Evolutionary conservation across 2,797 vertebrate species (phyloP).

Genomic region (Sardinella longiceps): DNA sequence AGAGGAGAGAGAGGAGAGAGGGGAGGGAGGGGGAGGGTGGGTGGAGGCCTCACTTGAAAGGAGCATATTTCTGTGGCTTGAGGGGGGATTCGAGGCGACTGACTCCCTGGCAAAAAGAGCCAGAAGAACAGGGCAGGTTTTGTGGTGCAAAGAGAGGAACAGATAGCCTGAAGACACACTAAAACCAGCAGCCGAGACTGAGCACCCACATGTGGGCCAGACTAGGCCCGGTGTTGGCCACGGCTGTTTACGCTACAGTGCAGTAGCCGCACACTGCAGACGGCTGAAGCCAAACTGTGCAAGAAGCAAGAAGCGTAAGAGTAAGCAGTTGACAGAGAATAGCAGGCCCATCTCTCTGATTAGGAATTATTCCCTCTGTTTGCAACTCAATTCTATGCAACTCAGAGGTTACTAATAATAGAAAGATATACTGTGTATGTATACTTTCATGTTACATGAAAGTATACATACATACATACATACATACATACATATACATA

Average conservation of each 20-base stretch:
- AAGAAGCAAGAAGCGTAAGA: background rate
- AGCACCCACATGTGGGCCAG: background rate
- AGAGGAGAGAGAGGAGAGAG: constrained; percentile 66
- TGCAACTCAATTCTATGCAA: background rate
- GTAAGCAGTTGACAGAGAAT: background rate
- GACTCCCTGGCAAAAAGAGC: constrained; percentile 60
- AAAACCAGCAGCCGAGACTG: background rate
- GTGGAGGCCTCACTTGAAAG: constrained; percentile 72
- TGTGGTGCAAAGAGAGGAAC: constrained; percentile 50
- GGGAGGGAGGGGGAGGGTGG: constrained; percentile 67
- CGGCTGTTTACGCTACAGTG: background rate
- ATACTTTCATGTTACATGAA: background rate
- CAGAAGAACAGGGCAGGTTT: constrained; percentile 58
- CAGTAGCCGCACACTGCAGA: background rate
- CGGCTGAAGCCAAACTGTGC: background rate
- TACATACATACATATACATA: background rate
- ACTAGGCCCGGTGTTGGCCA: background rate
- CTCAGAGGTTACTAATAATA: background rate
- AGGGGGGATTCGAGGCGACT: constrained; percentile 60
- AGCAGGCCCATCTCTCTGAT: background rate
- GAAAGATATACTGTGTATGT: background rate
- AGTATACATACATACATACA: background rate
- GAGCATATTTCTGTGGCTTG: constrained; percentile 57
- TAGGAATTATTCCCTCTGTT: background rate
- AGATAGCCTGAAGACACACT: constrained; percentile 30